Conservation (phyloP, 2,797 vertebrate genomes). For the Etheostoma perlongum region DNA sequence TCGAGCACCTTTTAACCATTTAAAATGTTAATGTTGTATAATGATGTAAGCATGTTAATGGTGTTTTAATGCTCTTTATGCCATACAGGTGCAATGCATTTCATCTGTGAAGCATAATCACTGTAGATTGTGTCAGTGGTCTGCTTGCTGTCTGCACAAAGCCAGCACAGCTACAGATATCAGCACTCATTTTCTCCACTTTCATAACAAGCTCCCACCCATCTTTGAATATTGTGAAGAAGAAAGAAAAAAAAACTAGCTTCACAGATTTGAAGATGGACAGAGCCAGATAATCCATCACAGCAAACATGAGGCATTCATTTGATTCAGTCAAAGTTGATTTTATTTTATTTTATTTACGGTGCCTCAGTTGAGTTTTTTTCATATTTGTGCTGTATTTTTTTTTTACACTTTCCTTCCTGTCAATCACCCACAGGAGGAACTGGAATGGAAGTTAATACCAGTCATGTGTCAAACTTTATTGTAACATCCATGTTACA, state of each 20-base stretch:
- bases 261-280: conserved; percentile 3
- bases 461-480: not conserved
- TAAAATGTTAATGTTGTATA: not conserved
- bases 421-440: conserved; percentile 19
- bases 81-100: not conserved
- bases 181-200: conserved; percentile 9
- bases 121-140: not conserved
- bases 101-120: conserved; percentile 1
- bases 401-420: not conserved
- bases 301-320: not conserved
- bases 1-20: not conserved
- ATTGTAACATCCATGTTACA: not conserved
- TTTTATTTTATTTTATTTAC: not conserved
- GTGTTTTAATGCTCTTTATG: conserved; percentile 4
- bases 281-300: conserved; percentile 16
- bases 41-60: not conserved
- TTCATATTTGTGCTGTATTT: not conserved
- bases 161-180: not conserved
- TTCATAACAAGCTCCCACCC: conserved; percentile 24
- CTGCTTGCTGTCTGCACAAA: conserved; percentile 1
- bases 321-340: conserved; percentile 13
- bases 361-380: conserved; percentile 4
- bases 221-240: not conserved
- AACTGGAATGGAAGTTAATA: not conserved
- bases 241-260: conserved; percentile 9